These are phyloP conservation scores for Dolichopus griseipennis DNA, from an alignment of 2,888 invertebrate genomes.

Conservation along the genomic window DNA sequence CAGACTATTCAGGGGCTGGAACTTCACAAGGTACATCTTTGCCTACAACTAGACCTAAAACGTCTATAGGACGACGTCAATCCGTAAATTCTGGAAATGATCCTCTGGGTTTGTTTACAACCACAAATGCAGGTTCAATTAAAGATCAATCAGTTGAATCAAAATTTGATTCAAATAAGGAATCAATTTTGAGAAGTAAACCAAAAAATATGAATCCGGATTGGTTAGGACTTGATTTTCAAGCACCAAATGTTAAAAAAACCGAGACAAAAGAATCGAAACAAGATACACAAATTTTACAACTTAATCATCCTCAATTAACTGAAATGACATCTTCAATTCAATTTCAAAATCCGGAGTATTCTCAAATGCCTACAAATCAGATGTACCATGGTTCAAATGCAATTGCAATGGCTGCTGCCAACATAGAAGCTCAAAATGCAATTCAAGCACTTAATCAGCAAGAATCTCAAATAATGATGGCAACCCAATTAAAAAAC, in stretches of 20 bases:
- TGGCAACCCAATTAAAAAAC: conserved; percentile 39
- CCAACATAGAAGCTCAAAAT: conserved; percentile 34
- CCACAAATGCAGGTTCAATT: not conserved
- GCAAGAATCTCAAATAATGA: conserved; percentile 37
- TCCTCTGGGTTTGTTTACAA: conserved; percentile 25
- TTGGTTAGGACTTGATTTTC: conserved; percentile 37
- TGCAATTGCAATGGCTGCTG: conserved; percentile 31
- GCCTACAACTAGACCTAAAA: conserved; percentile 33
- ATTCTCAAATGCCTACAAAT: conserved; percentile 13
- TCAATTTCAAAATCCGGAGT: not conserved
- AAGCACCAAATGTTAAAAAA: conserved; percentile 13
- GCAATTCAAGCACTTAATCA: conserved; percentile 34
- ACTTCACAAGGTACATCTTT: conserved; percentile 23
- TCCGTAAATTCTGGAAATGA: conserved; percentile 30
- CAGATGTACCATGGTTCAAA: conserved; percentile 16
- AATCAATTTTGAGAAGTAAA: conserved; percentile 28
- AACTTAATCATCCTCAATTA: conserved; percentile 19
- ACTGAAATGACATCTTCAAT: conserved; percentile 17
- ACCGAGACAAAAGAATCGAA: not conserved
- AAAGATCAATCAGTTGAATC: conserved; percentile 23
- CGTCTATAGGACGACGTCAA: conserved; percentile 34
- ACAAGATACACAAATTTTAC: conserved; percentile 14
- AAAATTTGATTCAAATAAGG: conserved; percentile 11
- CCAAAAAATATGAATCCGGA: conserved; percentile 32
- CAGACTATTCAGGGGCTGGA: conserved; percentile 31